Evolutionary conservation across 2,113 vertebrate genomes (phyloP).

Genomic region (Danio rerio): GRCz12tu NC_133179.1:4229001-4229500

Average conservation of each 20-base stretch:
- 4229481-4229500: neutral
- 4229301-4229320: neutral
- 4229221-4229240: neutral
- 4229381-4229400: neutral
- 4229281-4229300: neutral
- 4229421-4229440: conserved; percentile 20
- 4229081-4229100: too few relatives aligned
- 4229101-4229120: too few relatives aligned
- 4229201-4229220: neutral
- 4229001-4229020: too few relatives aligned
- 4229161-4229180: too few relatives aligned
- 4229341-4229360: neutral
- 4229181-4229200: neutral
- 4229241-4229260: neutral
- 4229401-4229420: conserved; percentile 7
- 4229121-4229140: too few relatives aligned
- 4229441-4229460: neutral
- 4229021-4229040: too few relatives aligned
- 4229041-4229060: too few relatives aligned
- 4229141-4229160: too few relatives aligned
- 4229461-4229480: neutral
- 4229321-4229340: neutral
- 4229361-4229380: neutral
- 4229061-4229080: too few relatives aligned
- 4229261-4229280: neutral